Conservation (phyloP, 2,888 invertebrate genomes). For the Drosophila nigritarsus region DNA sequence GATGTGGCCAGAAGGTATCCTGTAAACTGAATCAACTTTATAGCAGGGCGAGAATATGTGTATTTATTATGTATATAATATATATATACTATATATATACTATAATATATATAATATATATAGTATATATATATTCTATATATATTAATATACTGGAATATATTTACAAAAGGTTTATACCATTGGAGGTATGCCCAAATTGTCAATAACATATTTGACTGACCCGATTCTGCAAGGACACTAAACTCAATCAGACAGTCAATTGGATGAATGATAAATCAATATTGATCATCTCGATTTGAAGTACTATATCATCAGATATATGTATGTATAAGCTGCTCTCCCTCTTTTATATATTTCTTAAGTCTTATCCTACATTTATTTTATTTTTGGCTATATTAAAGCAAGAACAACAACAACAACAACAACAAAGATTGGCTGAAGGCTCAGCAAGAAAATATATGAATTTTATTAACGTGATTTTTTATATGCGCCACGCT, state of each 20-base stretch:
- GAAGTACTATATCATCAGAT: not conserved
- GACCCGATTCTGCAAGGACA: not conserved
- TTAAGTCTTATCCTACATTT: too few species aligned
- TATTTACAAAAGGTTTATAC: not conserved
- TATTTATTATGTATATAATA: not conserved
- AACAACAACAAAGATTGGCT: conserved; percentile 1
- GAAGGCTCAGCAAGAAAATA: conserved; percentile 19
- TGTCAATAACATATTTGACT: not conserved
- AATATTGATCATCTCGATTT: not conserved
- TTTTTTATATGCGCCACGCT: conserved; percentile 36
- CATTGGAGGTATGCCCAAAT: not conserved
- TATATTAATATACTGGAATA: not conserved
- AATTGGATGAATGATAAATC: not conserved
- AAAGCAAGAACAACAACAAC: conserved; percentile 1
- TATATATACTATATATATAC: not conserved
- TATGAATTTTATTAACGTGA: conserved; percentile 45
- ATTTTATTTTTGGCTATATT: not conserved
- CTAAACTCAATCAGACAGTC: not conserved
- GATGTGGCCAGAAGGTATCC: conserved; percentile 4
- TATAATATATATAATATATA: not conserved
- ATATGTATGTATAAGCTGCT: not conserved
- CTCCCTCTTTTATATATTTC: not conserved
- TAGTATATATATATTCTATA: not conserved
- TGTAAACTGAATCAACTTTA: not conserved
- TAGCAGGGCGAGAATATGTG: not conserved